Conservation (phyloP, 92 coral and sea anemone species). For the Actinernus sp. region DNA sequence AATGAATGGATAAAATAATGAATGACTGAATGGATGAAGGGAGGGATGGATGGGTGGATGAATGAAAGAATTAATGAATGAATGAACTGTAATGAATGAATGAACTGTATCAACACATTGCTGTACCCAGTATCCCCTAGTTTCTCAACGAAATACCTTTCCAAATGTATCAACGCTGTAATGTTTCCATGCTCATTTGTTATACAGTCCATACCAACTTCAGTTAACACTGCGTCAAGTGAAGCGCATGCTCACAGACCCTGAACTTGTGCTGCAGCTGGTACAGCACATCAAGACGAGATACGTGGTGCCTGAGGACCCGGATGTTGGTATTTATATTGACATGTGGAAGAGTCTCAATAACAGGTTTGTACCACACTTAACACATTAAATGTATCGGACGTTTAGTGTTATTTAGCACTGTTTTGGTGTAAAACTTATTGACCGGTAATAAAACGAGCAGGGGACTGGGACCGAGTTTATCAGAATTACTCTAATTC, state of each 20-base stretch:
- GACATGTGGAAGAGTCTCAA: constrained; percentile 71
- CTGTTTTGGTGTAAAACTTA: no score
- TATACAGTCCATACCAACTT: constrained; percentile 32
- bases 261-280: constrained; percentile 54
- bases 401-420: no score
- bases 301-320: constrained; percentile 8
- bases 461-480: no score
- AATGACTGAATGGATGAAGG: no score
- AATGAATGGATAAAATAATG: no score
- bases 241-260: constrained; percentile 53
- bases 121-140: not conserved
- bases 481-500: no score
- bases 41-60: no score
- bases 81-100: no score
- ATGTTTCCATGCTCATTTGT: not conserved
- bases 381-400: no score
- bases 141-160: not conserved
- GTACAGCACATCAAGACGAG: constrained; percentile 37
- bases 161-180: not conserved
- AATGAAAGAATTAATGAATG: no score
- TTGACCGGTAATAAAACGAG: no score
- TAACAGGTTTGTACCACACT: constrained; percentile 41
- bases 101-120: no score
- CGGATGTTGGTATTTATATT: constrained; percentile 14
- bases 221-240: constrained; percentile 46